A percentile compares a stretch with the other conserved stretches of the same genome.
These are phyloP conservation scores for Phrynocephalus guinanensis DNA, from an alignment of 2,797 vertebrate genomes.

Conservation along the genomic window DNA sequence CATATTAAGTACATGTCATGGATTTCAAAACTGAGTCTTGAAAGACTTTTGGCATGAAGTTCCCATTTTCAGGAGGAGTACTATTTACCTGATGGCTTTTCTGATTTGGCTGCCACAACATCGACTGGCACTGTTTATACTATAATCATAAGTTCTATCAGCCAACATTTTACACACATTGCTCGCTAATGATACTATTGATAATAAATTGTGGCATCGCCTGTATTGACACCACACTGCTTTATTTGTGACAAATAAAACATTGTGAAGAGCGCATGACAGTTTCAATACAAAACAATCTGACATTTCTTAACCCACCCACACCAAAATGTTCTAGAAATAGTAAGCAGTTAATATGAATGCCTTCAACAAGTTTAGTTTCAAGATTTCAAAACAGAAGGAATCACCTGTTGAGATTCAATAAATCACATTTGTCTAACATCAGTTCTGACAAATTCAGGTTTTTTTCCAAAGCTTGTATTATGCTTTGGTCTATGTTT, in stretches of 20 bases:
- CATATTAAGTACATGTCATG: background rate
- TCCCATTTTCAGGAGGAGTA: too few relatives aligned
- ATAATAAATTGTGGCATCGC: too few relatives aligned
- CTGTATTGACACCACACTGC: background rate
- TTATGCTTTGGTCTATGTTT: background rate
- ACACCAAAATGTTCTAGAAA: background rate
- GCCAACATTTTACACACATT: too few relatives aligned
- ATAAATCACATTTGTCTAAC: background rate
- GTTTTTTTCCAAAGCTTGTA: slow-evolving; percentile 13
- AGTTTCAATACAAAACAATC: background rate
- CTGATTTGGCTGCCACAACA: too few relatives aligned
- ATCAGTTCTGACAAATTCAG: slow-evolving; percentile 28
- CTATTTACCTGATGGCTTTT: too few relatives aligned
- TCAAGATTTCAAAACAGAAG: background rate
- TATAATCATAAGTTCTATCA: too few relatives aligned
- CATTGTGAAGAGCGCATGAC: too few relatives aligned
- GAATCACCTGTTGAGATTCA: background rate
- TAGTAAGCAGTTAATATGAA: background rate
- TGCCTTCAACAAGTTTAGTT: background rate
- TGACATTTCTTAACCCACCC: background rate
- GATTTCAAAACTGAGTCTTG: background rate
- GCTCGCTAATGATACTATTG: too few relatives aligned
- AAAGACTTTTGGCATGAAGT: too few relatives aligned
- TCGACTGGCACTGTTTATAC: too few relatives aligned
- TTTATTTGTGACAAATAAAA: background rate